phyloP scores from a whole-genome alignment of 1,140 invertebrate genomes.

The Tribolium madens region DNA sequence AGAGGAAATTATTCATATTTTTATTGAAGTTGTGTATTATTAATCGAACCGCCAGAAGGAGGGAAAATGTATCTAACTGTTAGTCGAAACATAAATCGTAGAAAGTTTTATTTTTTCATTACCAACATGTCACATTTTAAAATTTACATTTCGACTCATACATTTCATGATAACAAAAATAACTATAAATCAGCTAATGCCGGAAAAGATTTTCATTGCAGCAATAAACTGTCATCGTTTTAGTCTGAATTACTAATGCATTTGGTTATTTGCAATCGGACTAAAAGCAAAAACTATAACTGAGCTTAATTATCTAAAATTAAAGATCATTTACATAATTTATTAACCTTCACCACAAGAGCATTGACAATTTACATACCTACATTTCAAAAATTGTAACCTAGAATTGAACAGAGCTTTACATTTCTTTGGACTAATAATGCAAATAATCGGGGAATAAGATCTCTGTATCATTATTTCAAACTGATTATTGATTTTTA shows the following conservation, averaged over 20 bases:
- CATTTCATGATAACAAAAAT: not conserved
- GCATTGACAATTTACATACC: not conserved
- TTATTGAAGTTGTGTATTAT: not conserved
- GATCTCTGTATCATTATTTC: too few relatives aligned
- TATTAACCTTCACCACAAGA: not conserved
- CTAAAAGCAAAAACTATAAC: not conserved
- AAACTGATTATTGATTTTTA: too few relatives aligned
- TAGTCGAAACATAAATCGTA: too few relatives aligned
- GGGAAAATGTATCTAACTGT: not conserved
- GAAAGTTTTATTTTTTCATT: too few relatives aligned
- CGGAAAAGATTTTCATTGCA: not conserved
- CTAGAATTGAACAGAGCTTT: too few relatives aligned
- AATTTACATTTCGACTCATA: not conserved
- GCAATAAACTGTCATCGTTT: not conserved
- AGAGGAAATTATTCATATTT: conserved; percentile 18
- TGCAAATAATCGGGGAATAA: too few relatives aligned
- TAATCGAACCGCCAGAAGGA: not conserved
- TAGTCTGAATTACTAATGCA: not conserved
- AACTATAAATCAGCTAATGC: not conserved
- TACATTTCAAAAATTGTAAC: not conserved
- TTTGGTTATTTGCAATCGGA: not conserved
- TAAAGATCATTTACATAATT: not conserved
- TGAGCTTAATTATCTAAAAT: not conserved
- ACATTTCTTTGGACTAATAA: too few relatives aligned
- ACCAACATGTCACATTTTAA: too few relatives aligned